Evolutionary conservation across 23 tunicate species (phyloP), one percentile per base, ranked within the genome.

Genomic region (Corella eumyota): DNA sequence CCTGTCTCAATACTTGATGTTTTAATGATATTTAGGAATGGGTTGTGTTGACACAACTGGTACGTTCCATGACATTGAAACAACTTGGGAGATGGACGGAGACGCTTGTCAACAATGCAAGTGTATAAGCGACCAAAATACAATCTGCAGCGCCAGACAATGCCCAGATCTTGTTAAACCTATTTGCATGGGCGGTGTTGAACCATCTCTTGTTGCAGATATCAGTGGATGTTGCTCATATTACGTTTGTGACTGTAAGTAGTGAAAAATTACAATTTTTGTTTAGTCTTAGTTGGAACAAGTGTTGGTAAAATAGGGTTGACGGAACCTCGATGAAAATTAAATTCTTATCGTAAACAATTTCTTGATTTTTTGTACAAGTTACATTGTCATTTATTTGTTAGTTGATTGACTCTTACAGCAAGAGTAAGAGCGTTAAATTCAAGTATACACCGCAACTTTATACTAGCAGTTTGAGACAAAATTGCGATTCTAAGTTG

Each of bases 161-260:
- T 88, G 96, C 36, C 45, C 79, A 3, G 69, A 46, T 15, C 53
- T 29, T 5, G 47, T 19, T 4, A 71, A 72, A 58, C 88, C 81
- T 32, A 60, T 32, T 19, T 88, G 96, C 44, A 47, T 62, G 2
- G 80, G 76, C 30, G 96, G 88, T 5, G 65, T 48, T 24, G 88
- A 88, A 59, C 96, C 96, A 0, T 75, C 79, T 17, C 67, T 84
- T 24, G 78, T 88, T 7, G 66, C 69, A 36, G 93, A 82, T 45
- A 48, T 76, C 4, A 68, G 65, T 21, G 98, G 93, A 37, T 92
- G 98, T 52, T 92, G 98, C 56, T 69, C 93, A 53, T 53, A 73
- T 30, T 92, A 92, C 71, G 90, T 82, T 36, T 92, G 98, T 30
- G 90, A 76, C 67, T 92, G 98, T 92, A 50, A 75, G 91, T 73